Conservation (phyloP, 2,797 vertebrate genomes). For the Pseudopleuronectes americanus region DNA sequence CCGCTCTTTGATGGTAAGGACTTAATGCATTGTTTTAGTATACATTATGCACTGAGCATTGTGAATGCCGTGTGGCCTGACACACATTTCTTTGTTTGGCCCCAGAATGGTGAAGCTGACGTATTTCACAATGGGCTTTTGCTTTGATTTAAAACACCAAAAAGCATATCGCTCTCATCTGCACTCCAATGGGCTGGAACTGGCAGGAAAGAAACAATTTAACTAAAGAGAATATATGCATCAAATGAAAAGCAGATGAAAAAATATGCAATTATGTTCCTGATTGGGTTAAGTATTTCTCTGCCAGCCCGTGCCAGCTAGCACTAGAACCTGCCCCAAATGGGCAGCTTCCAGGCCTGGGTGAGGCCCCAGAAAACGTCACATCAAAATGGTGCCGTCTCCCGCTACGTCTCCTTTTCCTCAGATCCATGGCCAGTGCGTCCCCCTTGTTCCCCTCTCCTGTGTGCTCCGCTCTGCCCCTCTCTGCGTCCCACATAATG, state of each 20-base stretch:
- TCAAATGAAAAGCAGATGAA: slow-evolving; percentile 86
- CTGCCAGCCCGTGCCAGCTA: slow-evolving; percentile 74
- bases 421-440: slow-evolving; percentile 79
- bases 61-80: slow-evolving; percentile 50
- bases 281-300: slow-evolving; percentile 84
- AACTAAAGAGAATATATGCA: slow-evolving; percentile 90
- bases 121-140: slow-evolving; percentile 62
- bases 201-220: slow-evolving; percentile 67
- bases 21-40: slow-evolving; percentile 46
- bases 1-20: slow-evolving; percentile 43
- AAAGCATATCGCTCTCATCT: slow-evolving; percentile 68
- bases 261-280: slow-evolving; percentile 84
- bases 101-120: slow-evolving; percentile 49
- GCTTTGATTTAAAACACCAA: slow-evolving; percentile 76
- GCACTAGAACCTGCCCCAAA: slow-evolving; percentile 72
- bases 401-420: slow-evolving; percentile 58
- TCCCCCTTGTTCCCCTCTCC: slow-evolving; percentile 69
- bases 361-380: slow-evolving; percentile 73
- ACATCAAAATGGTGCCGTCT: slow-evolving; percentile 67
- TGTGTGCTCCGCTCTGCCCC: slow-evolving; percentile 60
- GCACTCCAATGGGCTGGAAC: slow-evolving; percentile 70
- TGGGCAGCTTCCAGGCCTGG: slow-evolving; percentile 76
- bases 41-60: slow-evolving; percentile 54
- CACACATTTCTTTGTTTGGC: slow-evolving; percentile 71
- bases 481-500: slow-evolving; percentile 84